Conservation (phyloP, 2,888 invertebrate genomes). For the Luperina nickerlii region DNA sequence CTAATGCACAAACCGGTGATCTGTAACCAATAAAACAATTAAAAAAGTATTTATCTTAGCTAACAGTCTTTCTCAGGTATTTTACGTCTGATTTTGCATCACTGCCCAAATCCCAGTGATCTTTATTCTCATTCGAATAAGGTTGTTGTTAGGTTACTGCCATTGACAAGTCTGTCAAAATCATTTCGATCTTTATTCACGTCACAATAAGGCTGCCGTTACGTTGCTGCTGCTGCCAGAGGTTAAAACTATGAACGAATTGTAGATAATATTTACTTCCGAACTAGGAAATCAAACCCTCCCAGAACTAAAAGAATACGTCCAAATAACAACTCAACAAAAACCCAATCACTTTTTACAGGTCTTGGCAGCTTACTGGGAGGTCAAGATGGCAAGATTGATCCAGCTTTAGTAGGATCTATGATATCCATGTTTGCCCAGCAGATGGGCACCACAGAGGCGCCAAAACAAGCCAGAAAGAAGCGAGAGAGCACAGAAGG, state of each 20-base stretch:
- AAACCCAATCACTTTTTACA: constrained; percentile 66
- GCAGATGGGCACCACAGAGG: constrained; percentile 78
- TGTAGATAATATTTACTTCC: not conserved
- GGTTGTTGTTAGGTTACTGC: too few relatives aligned
- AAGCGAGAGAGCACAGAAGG: constrained; percentile 79
- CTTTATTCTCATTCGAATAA: not conserved
- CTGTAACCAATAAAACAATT: not conserved
- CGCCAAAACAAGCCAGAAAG: constrained; percentile 70
- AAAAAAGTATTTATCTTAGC: not conserved
- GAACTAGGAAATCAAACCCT: not conserved
- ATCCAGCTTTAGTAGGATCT: constrained; percentile 88
- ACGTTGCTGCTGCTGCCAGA: too few relatives aligned
- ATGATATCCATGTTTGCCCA: constrained; percentile 87
- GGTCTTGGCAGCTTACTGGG: constrained; percentile 90
- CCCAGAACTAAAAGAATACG: not conserved
- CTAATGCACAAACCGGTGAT: not conserved
- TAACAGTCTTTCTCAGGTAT: not conserved
- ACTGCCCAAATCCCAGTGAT: too few relatives aligned
- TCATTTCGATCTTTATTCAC: too few relatives aligned
- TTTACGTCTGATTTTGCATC: too few relatives aligned
- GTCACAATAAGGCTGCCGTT: too few relatives aligned
- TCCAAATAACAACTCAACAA: not conserved
- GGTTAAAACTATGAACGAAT: not conserved
- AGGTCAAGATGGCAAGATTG: constrained; percentile 90
- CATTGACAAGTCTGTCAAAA: too few relatives aligned